Evolutionary conservation across 2,797 vertebrate genomes (phyloP).

Genomic region (Buceros bicornis): DNA sequence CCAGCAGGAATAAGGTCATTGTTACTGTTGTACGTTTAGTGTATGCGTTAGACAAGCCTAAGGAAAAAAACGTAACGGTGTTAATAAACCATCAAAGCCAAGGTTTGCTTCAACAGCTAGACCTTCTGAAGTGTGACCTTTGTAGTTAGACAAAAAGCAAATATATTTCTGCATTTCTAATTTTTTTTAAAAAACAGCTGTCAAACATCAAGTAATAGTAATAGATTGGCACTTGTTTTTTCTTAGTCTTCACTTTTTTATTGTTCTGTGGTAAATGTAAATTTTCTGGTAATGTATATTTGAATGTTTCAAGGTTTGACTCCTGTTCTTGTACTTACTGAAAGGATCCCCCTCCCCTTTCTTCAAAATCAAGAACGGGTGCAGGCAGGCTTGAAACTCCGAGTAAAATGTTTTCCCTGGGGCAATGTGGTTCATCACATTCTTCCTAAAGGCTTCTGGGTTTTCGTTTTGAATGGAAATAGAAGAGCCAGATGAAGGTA

Average conservation of each 20-base stretch:
- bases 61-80: not conserved
- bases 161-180: not conserved
- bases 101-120: not conserved
- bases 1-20: not conserved
- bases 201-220: not conserved
- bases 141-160: not conserved
- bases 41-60: not conserved
- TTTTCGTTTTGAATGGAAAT: conserved; percentile 23
- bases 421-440: not conserved
- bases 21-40: not conserved
- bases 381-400: conserved; percentile 6
- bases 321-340: not conserved
- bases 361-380: not conserved
- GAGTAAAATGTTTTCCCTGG: conserved; percentile 17
- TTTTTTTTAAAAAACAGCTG: not conserved
- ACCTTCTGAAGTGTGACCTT: not conserved
- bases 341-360: not conserved
- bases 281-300: not conserved
- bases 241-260: not conserved
- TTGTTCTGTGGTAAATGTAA: not conserved
- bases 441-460: conserved; percentile 38
- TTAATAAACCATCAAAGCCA: not conserved
- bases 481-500: conserved; percentile 34
- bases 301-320: not conserved
- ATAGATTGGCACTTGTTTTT: not conserved